Conservation (phyloP, 64 coral and sea anemone genomes). For the Trachythela sp. region DNA sequence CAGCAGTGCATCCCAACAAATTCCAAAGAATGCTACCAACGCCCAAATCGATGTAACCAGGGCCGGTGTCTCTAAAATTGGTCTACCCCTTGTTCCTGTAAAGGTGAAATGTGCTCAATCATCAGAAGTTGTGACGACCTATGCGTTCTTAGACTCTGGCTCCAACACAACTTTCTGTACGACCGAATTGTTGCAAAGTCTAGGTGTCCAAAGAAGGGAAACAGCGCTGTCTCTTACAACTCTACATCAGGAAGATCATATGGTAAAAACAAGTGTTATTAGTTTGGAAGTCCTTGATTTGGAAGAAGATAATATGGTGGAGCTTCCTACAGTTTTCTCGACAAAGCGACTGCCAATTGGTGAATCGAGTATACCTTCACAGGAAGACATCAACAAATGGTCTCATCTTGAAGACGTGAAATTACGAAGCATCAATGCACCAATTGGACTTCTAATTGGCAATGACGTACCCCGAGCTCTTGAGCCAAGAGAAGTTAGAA, state of each 20-base stretch:
- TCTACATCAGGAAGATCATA: not conserved
- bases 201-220: not conserved
- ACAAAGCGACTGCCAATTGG: too few relatives aligned
- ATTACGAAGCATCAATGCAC: too few relatives aligned
- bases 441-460: too few relatives aligned
- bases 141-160: conserved; percentile 32
- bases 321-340: conserved; percentile 23
- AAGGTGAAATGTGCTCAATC: too few relatives aligned
- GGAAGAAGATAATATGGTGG: not conserved
- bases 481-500: too few relatives aligned
- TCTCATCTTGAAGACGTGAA: not conserved
- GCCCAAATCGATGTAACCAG: too few relatives aligned
- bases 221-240: not conserved
- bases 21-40: too few relatives aligned
- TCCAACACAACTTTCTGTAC: conserved; percentile 37
- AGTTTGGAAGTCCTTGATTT: conserved; percentile 30
- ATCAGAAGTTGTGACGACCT: not conserved
- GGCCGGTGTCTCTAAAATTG: too few relatives aligned
- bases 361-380: too few relatives aligned
- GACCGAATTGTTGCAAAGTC: not conserved
- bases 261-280: not conserved
- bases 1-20: not conserved
- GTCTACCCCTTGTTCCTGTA: too few relatives aligned
- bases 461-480: too few relatives aligned
- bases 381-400: not conserved